Evolutionary conservation across 1,140 invertebrate species (phyloP).

Genomic region (Papilio helenus): DNA sequence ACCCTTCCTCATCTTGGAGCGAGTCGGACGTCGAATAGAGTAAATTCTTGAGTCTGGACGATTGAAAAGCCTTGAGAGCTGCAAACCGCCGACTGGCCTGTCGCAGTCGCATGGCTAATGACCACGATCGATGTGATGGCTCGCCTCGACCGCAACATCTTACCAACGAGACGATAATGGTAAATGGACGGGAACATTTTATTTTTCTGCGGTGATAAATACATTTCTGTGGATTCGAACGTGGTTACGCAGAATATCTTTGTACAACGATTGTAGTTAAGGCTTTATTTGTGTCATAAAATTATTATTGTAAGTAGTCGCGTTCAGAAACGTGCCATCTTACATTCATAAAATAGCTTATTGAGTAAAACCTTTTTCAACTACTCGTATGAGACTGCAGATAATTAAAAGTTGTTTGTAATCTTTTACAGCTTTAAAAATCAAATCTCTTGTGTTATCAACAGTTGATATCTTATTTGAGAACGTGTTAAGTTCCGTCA

Average conservation of each 20-base stretch:
- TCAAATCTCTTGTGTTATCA: neutral
- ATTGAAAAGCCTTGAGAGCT: constrained; percentile 54
- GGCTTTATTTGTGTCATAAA: neutral
- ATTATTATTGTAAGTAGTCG: neutral
- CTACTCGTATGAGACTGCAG: neutral
- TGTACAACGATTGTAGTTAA: constrained; percentile 46
- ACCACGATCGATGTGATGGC: constrained; percentile 71
- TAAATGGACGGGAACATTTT: constrained; percentile 58
- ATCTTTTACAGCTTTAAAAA: neutral
- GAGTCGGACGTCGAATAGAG: constrained; percentile 58
- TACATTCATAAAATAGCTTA: neutral
- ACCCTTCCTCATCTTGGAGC: constrained; percentile 64
- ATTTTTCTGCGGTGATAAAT: constrained; percentile 62
- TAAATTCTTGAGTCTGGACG: constrained; percentile 60
- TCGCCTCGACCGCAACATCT: constrained; percentile 72
- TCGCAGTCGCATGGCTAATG: constrained; percentile 62
- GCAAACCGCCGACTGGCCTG: constrained; percentile 58
- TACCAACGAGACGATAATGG: constrained; percentile 74
- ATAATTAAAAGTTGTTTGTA: neutral
- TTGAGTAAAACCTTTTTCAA: neutral
- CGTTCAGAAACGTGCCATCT: neutral
- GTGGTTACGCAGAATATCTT: constrained; percentile 48
- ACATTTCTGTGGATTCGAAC: constrained; percentile 60
- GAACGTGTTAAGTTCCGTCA: constrained; percentile 10
- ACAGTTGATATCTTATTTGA: neutral